Conservation (phyloP, 2,888 invertebrate genomes). For the Tuta absoluta region DNA sequence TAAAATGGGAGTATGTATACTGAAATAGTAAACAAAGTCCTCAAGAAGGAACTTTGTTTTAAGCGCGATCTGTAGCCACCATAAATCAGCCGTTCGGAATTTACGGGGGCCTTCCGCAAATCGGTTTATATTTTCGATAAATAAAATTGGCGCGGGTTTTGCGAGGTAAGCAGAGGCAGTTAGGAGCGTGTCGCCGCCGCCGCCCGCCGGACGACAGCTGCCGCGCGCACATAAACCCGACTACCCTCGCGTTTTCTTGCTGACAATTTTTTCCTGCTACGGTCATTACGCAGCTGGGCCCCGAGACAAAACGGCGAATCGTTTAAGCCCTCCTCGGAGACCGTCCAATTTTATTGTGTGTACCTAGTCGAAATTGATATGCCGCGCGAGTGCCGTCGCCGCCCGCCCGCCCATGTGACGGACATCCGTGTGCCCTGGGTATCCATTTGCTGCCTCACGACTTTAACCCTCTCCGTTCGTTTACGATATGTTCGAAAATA, state of each 20-base stretch:
- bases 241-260: conserved; percentile 81
- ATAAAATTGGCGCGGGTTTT: conserved; percentile 81
- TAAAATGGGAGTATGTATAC: conserved; percentile 11
- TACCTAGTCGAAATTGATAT: conserved; percentile 80
- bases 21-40: conserved; percentile 52
- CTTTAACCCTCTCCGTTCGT: conserved; percentile 33
- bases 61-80: conserved; percentile 75
- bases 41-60: conserved; percentile 74
- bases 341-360: conserved; percentile 81
- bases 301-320: conserved; percentile 82
- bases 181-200: conserved; percentile 73
- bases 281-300: conserved; percentile 81
- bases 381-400: conserved; percentile 66
- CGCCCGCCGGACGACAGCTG: conserved; percentile 57
- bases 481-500: conserved; percentile 5
- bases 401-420: conserved; percentile 56
- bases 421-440: conserved; percentile 47
- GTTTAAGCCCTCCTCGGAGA: conserved; percentile 81
- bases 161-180: conserved; percentile 80
- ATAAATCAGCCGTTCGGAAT: conserved; percentile 77
- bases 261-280: conserved; percentile 81
- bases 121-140: conserved; percentile 82
- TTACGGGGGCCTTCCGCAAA: conserved; percentile 79
- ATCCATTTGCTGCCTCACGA: conserved; percentile 56
- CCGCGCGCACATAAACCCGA: conserved; percentile 78